These are phyloP conservation scores for Ceuthmochares aereus DNA, from an alignment of 2,113 vertebrate genomes.

Conservation along the genomic window DNA sequence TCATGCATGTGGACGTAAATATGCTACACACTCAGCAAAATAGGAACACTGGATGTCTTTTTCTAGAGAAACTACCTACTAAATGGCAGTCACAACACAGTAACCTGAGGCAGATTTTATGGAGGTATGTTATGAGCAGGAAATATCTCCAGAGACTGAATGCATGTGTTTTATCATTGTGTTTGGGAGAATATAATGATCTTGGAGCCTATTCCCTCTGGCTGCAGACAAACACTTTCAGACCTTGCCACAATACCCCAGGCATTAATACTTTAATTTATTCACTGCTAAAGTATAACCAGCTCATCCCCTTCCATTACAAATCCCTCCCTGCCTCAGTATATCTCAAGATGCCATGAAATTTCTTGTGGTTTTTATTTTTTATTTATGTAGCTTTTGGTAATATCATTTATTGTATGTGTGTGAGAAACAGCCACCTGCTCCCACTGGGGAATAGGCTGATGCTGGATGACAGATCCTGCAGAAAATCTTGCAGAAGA, in stretches of 20 bases:
- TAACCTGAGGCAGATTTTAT: neutral
- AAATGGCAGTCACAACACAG: fast-evolving
- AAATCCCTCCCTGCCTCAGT: neutral
- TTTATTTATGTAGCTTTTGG: neutral
- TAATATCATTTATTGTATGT: neutral
- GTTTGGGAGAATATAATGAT: neutral
- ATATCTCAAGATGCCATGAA: neutral
- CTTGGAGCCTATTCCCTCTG: neutral
- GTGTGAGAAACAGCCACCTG: neutral
- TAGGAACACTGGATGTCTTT: neutral
- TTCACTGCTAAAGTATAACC: neutral
- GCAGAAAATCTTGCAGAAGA: neutral
- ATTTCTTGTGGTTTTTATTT: neutral
- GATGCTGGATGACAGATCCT: neutral
- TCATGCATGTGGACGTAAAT: neutral
- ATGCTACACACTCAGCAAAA: neutral
- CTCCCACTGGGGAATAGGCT: neutral
- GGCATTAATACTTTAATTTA: neutral
- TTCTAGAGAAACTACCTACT: neutral
- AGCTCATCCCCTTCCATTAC: neutral
- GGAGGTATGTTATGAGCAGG: fast-evolving
- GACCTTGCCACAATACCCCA: neutral
- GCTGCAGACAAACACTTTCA: neutral
- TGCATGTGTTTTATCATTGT: neutral
- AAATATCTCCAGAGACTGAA: neutral